Conservation (phyloP, 2,797 vertebrate genomes). For the Rhinoraja longicauda region DNA sequence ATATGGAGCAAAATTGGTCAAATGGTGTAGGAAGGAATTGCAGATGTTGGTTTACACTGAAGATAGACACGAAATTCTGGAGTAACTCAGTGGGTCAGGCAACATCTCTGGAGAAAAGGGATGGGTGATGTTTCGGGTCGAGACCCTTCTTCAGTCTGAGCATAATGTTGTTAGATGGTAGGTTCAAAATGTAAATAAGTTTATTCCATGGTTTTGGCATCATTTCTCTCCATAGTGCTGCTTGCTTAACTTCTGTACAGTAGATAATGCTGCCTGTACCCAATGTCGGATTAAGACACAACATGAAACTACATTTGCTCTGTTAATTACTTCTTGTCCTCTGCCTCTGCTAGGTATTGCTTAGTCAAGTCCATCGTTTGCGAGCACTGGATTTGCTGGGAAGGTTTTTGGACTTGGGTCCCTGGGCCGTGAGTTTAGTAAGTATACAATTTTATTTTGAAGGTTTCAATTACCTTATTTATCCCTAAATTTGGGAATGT, state of each 20-base stretch:
- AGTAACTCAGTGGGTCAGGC: no score
- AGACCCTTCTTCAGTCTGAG: no score
- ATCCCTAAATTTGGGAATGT: not conserved
- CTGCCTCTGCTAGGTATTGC: conserved; percentile 71
- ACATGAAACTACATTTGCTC: not conserved
- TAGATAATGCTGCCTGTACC: not conserved
- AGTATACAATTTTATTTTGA: conserved; percentile 40
- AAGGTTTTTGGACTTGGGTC: conserved; percentile 89
- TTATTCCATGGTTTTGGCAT: not conserved
- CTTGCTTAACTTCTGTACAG: not conserved
- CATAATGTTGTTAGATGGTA: not conserved
- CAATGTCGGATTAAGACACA: not conserved
- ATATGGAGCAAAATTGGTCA: not conserved
- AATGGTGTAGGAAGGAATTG: not conserved
- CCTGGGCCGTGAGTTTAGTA: conserved; percentile 96
- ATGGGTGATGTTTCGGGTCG: no score
- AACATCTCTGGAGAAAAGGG: no score
- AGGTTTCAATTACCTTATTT: not conserved
- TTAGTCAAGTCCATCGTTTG: conserved; percentile 92
- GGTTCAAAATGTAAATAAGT: not conserved
- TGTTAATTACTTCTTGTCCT: conserved; percentile 18
- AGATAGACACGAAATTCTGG: no score
- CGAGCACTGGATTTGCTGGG: conserved; percentile 87
- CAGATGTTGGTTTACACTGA: no score
- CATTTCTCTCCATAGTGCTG: not conserved